Evolutionary conservation across 2,888 invertebrate species (phyloP).

Genomic region (Scaptomyza cyrtandrae): DNA sequence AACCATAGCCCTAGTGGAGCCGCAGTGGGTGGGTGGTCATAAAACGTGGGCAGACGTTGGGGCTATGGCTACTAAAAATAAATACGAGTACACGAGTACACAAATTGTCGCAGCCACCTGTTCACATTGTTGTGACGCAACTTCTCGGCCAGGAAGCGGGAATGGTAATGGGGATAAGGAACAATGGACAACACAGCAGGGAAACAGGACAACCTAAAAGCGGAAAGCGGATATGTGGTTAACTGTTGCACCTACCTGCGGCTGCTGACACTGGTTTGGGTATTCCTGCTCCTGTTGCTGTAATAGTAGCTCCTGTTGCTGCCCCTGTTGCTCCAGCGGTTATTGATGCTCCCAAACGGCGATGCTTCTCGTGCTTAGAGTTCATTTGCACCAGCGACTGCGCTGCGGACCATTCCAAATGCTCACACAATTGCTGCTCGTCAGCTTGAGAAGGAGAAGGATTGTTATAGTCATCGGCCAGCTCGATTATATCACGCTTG

Average conservation of each 20-base stretch:
- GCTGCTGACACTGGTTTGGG: slow-evolving; percentile 40
- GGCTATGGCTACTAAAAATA: slow-evolving; percentile 72
- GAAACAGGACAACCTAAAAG: slow-evolving; percentile 41
- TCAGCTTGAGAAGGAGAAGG: slow-evolving; percentile 18
- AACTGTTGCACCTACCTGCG: slow-evolving; percentile 64
- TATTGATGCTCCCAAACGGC: slow-evolving; percentile 55
- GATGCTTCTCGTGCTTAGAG: slow-evolving; percentile 81
- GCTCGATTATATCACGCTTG: slow-evolving; percentile 66
- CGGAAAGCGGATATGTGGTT: slow-evolving; percentile 59
- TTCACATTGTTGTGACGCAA: slow-evolving; percentile 79
- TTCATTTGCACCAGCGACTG: slow-evolving; percentile 84
- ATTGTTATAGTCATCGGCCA: slow-evolving; percentile 39
- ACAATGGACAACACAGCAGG: slow-evolving; percentile 3
- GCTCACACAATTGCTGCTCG: slow-evolving; percentile 76
- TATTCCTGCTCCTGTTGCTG: slow-evolving; percentile 24
- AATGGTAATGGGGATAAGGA: neutral
- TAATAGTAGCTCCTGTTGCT: slow-evolving; percentile 10
- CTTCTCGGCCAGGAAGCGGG: slow-evolving; percentile 31
- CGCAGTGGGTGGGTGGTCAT: slow-evolving; percentile 69
- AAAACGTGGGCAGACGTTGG: slow-evolving; percentile 54
- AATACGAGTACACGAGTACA: slow-evolving; percentile 72
- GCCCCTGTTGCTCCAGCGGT: slow-evolving; percentile 27
- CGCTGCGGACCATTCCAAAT: slow-evolving; percentile 84
- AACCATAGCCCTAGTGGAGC: slow-evolving; percentile 46
- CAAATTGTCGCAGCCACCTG: slow-evolving; percentile 80